Percentiles rank a stretch among this genome's conserved stretches.
Evolutionary conservation across 2,797 vertebrate species (phyloP).

Genomic region (Anas bernieri): DNA sequence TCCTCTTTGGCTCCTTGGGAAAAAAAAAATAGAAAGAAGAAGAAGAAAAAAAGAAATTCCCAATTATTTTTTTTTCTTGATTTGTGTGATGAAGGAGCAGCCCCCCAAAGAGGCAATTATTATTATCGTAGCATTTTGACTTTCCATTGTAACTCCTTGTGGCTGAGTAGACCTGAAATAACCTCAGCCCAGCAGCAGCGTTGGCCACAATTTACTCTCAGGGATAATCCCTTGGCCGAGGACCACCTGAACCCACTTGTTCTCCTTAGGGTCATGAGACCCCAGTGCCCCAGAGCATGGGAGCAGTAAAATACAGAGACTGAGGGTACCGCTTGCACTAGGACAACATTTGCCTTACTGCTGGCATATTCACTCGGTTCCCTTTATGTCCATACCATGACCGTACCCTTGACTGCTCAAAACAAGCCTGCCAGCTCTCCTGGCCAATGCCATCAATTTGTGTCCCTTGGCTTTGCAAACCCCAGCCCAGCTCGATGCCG

Average conservation of each 20-base stretch:
- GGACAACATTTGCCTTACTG: fast-evolving
- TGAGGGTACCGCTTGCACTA: not conserved
- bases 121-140: fast-evolving
- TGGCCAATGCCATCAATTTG: not conserved
- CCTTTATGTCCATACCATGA: fast-evolving
- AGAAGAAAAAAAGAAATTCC: not conserved
- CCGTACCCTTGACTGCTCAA: not conserved
- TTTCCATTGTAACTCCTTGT: not conserved
- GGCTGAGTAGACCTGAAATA: not conserved
- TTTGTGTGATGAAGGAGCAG: not conserved
- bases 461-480: not conserved
- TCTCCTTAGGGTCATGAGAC: fast-evolving
- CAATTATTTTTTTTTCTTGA: fast-evolving
- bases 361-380: fast-evolving
- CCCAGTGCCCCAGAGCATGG: not conserved
- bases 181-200: fast-evolving
- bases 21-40: too few relatives aligned
- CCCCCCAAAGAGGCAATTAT: not conserved
- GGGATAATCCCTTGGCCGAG: not conserved
- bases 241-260: fast-evolving
- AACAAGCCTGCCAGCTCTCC: not conserved
- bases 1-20: not conserved
- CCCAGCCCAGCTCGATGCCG: not conserved
- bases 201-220: fast-evolving
- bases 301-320: not conserved